A percentile compares a stretch with the other conserved stretches of the same genome.
Evolutionary conservation across 2,888 invertebrate species (phyloP).

Genomic region (Chymomyza procnemis): DNA sequence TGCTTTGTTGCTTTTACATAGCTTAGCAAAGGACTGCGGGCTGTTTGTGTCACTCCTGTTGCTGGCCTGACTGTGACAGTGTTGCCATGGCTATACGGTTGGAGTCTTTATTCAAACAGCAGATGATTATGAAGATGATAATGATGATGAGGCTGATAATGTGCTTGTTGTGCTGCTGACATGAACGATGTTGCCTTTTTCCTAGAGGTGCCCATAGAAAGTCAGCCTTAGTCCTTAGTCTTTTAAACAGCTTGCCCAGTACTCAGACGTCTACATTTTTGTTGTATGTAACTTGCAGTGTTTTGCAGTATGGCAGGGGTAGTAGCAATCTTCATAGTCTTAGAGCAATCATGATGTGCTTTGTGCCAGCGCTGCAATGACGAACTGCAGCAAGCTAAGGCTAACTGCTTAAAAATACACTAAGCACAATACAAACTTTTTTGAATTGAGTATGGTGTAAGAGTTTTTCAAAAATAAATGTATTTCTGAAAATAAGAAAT

Average conservation of each 20-base stretch:
- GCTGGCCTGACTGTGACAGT: slow-evolving; percentile 44
- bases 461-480: too few species aligned
- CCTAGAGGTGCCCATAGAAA: slow-evolving; percentile 52
- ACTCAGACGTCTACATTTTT: slow-evolving; percentile 12
- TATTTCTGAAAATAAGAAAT: too few species aligned
- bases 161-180: slow-evolving; percentile 39
- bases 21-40: slow-evolving; percentile 46
- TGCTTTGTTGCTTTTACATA: slow-evolving; percentile 54
- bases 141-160: slow-evolving; percentile 5
- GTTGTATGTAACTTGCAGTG: slow-evolving; percentile 53
- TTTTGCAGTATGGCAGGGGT: slow-evolving; percentile 12
- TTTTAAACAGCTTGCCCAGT: slow-evolving; percentile 17
- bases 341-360: slow-evolving; percentile 33
- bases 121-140: neutral
- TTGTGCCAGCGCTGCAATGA: slow-evolving; percentile 27
- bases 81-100: slow-evolving; percentile 3
- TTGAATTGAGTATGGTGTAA: too few species aligned
- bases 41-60: slow-evolving; percentile 20
- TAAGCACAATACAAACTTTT: neutral
- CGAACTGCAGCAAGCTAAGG: slow-evolving; percentile 38
- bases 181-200: slow-evolving; percentile 18
- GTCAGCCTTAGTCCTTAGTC: slow-evolving; percentile 20
- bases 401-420: neutral
- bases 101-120: slow-evolving; percentile 24
- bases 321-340: slow-evolving; percentile 51